A percentile compares a stretch with the other conserved stretches of the same genome.
phyloP scores from a whole-genome alignment of 2,797 vertebrate genomes.

The Scolopax rusticola region DNA sequence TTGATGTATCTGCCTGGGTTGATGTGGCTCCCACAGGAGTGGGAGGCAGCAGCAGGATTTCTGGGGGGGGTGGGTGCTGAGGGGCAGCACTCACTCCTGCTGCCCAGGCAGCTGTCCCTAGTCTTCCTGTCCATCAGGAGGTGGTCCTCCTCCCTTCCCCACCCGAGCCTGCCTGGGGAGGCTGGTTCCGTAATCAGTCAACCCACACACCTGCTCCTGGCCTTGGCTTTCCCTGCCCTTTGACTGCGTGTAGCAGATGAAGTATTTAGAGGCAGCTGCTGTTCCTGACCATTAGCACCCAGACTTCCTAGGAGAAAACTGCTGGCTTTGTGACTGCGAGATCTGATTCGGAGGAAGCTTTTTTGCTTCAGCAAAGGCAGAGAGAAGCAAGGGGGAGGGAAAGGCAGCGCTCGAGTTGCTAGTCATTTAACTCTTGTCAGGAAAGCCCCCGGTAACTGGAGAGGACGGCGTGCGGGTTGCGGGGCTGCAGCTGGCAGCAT shows the following conservation, averaged over 20 bases:
- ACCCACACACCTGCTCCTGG: neutral
- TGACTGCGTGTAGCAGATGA: neutral
- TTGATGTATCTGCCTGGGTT: neutral
- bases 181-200: neutral
- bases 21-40: neutral
- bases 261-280: slow-evolving; percentile 23
- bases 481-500: rapidly evolving
- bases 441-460: neutral
- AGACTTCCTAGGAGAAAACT: slow-evolving; percentile 28
- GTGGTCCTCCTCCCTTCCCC: neutral
- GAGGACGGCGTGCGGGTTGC: rapidly evolving
- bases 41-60: neutral
- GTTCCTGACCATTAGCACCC: slow-evolving; percentile 18
- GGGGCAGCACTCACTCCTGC: neutral
- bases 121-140: neutral
- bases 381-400: neutral
- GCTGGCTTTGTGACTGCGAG: slow-evolving; percentile 53
- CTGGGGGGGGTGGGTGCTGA: rapidly evolving
- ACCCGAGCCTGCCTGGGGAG: neutral
- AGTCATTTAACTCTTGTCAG: neutral
- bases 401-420: neutral
- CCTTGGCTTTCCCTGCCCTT: neutral
- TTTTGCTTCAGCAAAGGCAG: slow-evolving; percentile 1
- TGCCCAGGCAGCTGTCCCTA: neutral
- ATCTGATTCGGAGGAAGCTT: slow-evolving; percentile 49